Base-by-base conservation (phyloP, 2,888 invertebrate genomes). In the Idaea dimidiata region DNA sequence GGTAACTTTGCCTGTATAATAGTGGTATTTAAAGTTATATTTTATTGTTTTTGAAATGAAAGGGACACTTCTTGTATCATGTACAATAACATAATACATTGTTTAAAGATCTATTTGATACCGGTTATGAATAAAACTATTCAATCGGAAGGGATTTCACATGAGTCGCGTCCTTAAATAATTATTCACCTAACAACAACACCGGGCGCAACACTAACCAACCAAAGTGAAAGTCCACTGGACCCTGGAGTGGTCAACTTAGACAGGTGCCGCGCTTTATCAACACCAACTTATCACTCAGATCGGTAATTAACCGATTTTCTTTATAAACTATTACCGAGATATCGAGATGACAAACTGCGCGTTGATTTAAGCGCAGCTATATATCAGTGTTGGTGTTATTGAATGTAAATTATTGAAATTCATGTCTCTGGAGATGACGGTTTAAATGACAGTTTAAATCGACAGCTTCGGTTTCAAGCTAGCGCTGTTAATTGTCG, bases 261-360 rank as follows among this genome's bases (percentile, higher is more conserved):
- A 43, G 43, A 10, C 18, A 10, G 14, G 56, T 16, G 17, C 56
- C 17, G 17, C 56, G 18, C 56, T 56, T 56, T 56, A 56, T 56
- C 54, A 17, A 54, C 54, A 17, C 5, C 54, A 64, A 62, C 64
- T 69, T 67, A 72, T 72, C 71, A 65, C 59, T 62, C 62, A 59
- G 62, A 72, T 72, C 69, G 63, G 63, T 70, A 69, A 70, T 70
- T 67, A 70, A 66, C 65, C 63, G 66, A 70, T 69, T 72, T 68
- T 66, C 65, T 68, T 66, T 68, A 65, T 66, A 62, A 67, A 66
- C 60, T 67, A 63, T 68, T 64, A 67, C 64, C 57, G 61, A 65
- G 67, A 67, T 59, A 62, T 59, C 59, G 56, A 59, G 58, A 64
- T 63, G 68, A 67, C 65, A 71, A 71, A 72, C 64, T 62, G 65